phyloP scores from a whole-genome alignment of 2,888 invertebrate species.

The Onthophagus sagittarius region DNA sequence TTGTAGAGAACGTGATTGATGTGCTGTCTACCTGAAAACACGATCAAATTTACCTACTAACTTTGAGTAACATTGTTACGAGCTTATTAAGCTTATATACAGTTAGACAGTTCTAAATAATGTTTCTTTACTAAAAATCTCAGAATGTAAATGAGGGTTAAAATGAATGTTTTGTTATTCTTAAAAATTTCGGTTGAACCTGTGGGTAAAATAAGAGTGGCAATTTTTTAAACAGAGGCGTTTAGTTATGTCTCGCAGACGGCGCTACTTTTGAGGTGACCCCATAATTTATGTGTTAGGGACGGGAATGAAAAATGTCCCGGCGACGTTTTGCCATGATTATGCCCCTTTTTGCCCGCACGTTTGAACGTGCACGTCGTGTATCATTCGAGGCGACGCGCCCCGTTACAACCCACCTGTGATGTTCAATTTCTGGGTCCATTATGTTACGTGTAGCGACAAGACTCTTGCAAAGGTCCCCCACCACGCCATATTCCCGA shows the following conservation, averaged over 20 bases:
- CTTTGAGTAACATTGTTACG: no score
- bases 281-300: slow-evolving; percentile 1
- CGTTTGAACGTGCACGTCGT: background rate
- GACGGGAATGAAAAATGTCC: slow-evolving; percentile 4
- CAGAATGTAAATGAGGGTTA: background rate
- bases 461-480: background rate
- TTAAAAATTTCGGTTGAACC: background rate
- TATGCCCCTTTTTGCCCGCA: background rate
- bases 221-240: background rate
- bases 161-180: background rate
- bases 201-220: background rate
- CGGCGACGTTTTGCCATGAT: slow-evolving; percentile 7
- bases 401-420: slow-evolving; percentile 4
- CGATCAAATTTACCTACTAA: no score
- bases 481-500: background rate
- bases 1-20: no score
- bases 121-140: background rate
- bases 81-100: no score
- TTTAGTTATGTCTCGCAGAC: background rate
- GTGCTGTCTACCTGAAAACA: no score
- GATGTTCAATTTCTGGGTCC: slow-evolving; percentile 11
- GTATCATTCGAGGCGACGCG: slow-evolving; percentile 6
- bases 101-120: no score
- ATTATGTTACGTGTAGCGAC: slow-evolving; percentile 2
- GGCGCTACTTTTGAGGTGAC: background rate